phyloP scores from a whole-genome alignment of 2,797 vertebrate genomes.

The Manis pentadactyla region DNA sequence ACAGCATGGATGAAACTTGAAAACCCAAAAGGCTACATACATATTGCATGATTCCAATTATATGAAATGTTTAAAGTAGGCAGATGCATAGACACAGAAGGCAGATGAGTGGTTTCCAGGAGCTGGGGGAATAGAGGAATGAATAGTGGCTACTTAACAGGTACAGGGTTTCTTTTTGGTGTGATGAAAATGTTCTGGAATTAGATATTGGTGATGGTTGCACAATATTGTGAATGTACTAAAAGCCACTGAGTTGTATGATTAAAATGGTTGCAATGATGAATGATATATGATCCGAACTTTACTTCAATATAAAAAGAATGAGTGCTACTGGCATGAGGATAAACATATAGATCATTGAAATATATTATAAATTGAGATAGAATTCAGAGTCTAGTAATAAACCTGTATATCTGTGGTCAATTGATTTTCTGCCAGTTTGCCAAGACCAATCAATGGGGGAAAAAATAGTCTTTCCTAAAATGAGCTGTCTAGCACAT shows the following conservation, averaged over 20 bases:
- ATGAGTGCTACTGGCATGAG: neutral
- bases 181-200: neutral
- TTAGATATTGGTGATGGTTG: neutral
- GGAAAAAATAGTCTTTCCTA: neutral
- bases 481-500: neutral
- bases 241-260: neutral
- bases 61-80: neutral
- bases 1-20: neutral
- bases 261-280: neutral
- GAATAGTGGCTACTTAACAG: neutral
- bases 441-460: neutral
- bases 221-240: neutral
- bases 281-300: neutral
- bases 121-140: neutral
- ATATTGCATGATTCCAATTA: neutral
- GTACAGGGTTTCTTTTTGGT: neutral
- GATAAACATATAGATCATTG: neutral
- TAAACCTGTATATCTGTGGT: neutral
- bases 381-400: neutral
- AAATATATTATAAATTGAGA: neutral
- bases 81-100: slow-evolving; percentile 11
- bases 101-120: neutral
- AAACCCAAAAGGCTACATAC: neutral
- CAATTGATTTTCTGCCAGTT: neutral
- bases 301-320: neutral